Conservation (phyloP, 2,797 vertebrate species). For the Intellagama lesueurii region DNA sequence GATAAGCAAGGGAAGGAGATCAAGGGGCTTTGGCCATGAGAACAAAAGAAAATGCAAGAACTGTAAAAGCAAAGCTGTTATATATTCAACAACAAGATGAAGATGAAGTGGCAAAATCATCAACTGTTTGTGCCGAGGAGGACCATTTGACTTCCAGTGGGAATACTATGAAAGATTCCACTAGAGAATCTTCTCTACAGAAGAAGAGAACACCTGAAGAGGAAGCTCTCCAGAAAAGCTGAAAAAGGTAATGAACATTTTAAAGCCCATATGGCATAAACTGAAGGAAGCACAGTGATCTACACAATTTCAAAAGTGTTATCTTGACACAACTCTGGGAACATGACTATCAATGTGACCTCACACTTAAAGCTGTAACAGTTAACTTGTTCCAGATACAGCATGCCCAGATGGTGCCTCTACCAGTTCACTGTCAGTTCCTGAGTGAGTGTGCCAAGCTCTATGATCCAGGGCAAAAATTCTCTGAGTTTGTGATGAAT, state of each 20-base stretch:
- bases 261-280: constrained; percentile 88
- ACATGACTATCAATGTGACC: constrained; percentile 95
- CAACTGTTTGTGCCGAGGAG: constrained; percentile 90
- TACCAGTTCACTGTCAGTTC: constrained; percentile 91
- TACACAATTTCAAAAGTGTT: constrained; percentile 91
- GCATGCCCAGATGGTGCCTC: constrained; percentile 90
- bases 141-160: constrained; percentile 84
- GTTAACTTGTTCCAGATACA: constrained; percentile 98
- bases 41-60: constrained; percentile 97
- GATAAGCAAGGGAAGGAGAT: constrained; percentile 96
- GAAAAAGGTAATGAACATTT: constrained; percentile 92
- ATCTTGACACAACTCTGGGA: constrained; percentile 91
- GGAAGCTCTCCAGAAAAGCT: constrained; percentile 95
- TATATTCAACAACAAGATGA: constrained; percentile 93
- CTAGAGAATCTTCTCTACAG: no score
- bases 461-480: constrained; percentile 94
- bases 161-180: constrained; percentile 76
- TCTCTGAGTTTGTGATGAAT: constrained; percentile 90
- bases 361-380: constrained; percentile 96
- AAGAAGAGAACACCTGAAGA: constrained; percentile 94
- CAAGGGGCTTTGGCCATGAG: constrained; percentile 97
- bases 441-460: constrained; percentile 94
- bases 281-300: constrained; percentile 86
- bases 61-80: constrained; percentile 91
- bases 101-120: constrained; percentile 92